Percentiles rank a stretch among this genome's conserved stretches.
Conservation (phyloP, 2,113 vertebrate genomes). For the Kryptolebias marmoratus region DNA sequence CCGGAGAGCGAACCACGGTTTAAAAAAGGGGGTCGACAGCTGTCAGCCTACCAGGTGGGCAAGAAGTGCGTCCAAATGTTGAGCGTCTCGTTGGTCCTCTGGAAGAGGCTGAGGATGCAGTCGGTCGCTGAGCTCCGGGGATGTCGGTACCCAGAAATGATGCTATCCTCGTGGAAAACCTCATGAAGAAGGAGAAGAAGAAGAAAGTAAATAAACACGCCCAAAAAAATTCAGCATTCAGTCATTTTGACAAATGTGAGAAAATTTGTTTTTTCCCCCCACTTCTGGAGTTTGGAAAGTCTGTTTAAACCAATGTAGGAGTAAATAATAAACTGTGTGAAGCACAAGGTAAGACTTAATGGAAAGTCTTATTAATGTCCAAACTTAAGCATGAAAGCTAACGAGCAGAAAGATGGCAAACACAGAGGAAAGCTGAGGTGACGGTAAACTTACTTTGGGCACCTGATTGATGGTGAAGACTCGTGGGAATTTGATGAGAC, state of each 20-base stretch:
- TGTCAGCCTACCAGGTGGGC: conserved; percentile 85
- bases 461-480: conserved; percentile 88
- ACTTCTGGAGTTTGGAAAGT: too few species aligned
- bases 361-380: background rate
- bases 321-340: too few species aligned
- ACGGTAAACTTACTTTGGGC: conserved; percentile 86
- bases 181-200: conserved; percentile 45
- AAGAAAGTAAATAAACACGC: too few species aligned
- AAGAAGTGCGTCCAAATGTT: conserved; percentile 97
- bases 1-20: too few species aligned
- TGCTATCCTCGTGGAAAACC: conserved; percentile 91
- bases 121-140: conserved; percentile 87
- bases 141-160: conserved; percentile 91
- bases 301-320: too few species aligned
- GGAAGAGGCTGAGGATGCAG: conserved; percentile 93
- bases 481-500: conserved; percentile 82
- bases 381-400: background rate
- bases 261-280: background rate
- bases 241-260: background rate
- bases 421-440: background rate
- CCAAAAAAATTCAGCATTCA: background rate
- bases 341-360: background rate
- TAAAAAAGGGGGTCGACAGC: too few species aligned
- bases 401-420: too few species aligned
- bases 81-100: conserved; percentile 94